Percentiles rank a stretch among this genome's conserved stretches.
Evolutionary conservation across 1,140 invertebrate genomes (phyloP).

Genomic region (Lineus longissimus): DNA sequence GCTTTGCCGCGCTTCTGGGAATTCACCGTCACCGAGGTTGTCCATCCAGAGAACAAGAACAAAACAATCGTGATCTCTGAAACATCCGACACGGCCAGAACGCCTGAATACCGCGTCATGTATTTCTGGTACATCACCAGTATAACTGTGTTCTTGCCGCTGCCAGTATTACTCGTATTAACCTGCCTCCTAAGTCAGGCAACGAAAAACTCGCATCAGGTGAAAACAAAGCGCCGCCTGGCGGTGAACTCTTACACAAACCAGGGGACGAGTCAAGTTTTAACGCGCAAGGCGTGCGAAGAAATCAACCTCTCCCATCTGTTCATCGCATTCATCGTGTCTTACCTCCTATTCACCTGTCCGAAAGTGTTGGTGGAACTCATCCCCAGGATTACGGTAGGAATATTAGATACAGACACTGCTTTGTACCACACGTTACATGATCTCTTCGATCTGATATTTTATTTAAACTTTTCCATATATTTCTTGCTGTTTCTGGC

Average conservation of each 20-base stretch:
- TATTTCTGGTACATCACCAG: slow-evolving; percentile 48
- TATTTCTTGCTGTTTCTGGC: slow-evolving; percentile 44
- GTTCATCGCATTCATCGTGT: slow-evolving; percentile 30
- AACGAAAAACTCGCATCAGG: slow-evolving; percentile 18
- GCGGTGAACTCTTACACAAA: slow-evolving; percentile 19
- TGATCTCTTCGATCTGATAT: slow-evolving; percentile 38
- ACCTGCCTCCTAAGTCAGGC: slow-evolving; percentile 27
- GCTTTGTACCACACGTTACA: slow-evolving; percentile 31
- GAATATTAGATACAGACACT: slow-evolving; percentile 24
- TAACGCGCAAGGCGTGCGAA: slow-evolving; percentile 36
- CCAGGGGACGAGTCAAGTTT: slow-evolving; percentile 31
- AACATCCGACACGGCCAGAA: slow-evolving; percentile 28
- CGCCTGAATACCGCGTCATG: slow-evolving; percentile 37
- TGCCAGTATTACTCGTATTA: slow-evolving; percentile 32
- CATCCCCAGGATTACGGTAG: slow-evolving; percentile 25
- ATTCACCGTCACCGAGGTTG: slow-evolving; percentile 25
- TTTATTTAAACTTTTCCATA: slow-evolving; percentile 40
- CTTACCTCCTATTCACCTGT: slow-evolving; percentile 39
- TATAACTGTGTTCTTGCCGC: slow-evolving; percentile 42
- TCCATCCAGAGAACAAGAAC: slow-evolving; percentile 23
- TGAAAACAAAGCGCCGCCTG: slow-evolving; percentile 28
- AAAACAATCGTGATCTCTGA: slow-evolving; percentile 24
- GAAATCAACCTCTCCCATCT: slow-evolving; percentile 38
- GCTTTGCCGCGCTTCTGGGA: slow-evolving; percentile 48
- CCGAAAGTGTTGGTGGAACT: slow-evolving; percentile 34